Conservation (phyloP, 35 echinoderm and acorn worm genomes). For the Patiria miniata region DNA sequence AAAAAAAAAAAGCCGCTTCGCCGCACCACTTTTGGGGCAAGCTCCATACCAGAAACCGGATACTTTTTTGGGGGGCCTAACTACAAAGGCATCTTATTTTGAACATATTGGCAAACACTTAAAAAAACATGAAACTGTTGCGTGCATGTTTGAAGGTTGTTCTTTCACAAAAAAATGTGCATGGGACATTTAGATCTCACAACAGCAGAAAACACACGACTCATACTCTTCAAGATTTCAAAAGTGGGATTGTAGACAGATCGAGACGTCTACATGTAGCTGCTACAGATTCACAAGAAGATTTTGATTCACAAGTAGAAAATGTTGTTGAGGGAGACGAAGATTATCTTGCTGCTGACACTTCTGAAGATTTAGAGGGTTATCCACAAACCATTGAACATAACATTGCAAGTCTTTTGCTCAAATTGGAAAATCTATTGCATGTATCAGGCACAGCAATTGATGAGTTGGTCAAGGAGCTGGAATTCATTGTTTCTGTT, state of each 20-base stretch:
- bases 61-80: no score
- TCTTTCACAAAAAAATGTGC: conserved; percentile 46
- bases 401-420: conserved; percentile 36
- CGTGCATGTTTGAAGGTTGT: conserved; percentile 43
- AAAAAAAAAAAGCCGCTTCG: no score
- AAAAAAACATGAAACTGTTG: conserved; percentile 68
- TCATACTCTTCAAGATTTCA: conserved; percentile 42
- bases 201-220: conserved; percentile 55
- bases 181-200: conserved; percentile 50
- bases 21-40: no score
- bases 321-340: background rate
- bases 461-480: conserved; percentile 40
- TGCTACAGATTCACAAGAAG: background rate
- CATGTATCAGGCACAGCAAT: conserved; percentile 52
- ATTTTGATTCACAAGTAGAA: background rate
- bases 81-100: no score
- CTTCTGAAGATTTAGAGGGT: background rate
- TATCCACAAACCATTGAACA: conserved; percentile 26
- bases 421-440: conserved; percentile 52
- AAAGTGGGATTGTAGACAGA: conserved; percentile 20
- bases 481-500: conserved; percentile 46
- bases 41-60: no score
- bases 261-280: background rate
- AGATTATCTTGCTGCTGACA: background rate
- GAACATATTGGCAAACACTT: conserved; percentile 39